Conservation (phyloP, 2,888 invertebrate genomes). For the Microctonus aethiopoides region DNA sequence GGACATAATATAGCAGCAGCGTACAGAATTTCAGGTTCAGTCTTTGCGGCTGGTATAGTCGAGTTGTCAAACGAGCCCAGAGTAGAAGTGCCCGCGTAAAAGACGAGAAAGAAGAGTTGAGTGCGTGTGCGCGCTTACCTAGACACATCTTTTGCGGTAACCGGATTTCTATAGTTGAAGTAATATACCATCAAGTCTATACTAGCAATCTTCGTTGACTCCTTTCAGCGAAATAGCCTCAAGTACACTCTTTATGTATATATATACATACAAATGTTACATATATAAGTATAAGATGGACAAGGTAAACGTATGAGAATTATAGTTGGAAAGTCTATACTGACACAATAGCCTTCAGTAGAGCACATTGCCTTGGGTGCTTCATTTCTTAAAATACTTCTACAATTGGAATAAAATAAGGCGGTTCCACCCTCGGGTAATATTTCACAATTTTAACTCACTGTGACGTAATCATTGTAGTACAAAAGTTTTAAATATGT, state of each 20-base stretch:
- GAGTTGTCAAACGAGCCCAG: conserved; percentile 57
- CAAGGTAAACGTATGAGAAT: not conserved
- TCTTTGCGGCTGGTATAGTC: conserved; percentile 41
- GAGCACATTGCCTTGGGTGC: not conserved
- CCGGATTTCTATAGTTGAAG: conserved; percentile 59
- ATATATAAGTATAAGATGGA: not conserved
- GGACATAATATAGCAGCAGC: conserved; percentile 60
- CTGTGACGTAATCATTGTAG: conserved; percentile 1
- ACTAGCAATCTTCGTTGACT: conserved; percentile 1
- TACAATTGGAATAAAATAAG: not conserved
- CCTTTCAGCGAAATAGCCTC: conserved; percentile 23
- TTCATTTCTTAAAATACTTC: not conserved
- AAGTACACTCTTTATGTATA: not conserved
- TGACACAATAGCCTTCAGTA: not conserved
- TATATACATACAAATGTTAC: no score
- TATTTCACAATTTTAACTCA: conserved; percentile 13
- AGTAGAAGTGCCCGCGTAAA: conserved; percentile 41
- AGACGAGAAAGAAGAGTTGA: conserved; percentile 25
- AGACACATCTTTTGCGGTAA: conserved; percentile 56
- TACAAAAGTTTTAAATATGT: not conserved
- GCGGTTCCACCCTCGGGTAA: not conserved
- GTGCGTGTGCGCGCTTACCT: conserved; percentile 9
- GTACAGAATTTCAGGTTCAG: conserved; percentile 59
- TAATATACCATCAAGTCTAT: conserved; percentile 42
- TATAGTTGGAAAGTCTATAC: not conserved